A percentile compares a stretch with the other conserved stretches of the same genome.
Conservation (phyloP, 2,797 vertebrate genomes). For the Novumbra hubbsi region DNA sequence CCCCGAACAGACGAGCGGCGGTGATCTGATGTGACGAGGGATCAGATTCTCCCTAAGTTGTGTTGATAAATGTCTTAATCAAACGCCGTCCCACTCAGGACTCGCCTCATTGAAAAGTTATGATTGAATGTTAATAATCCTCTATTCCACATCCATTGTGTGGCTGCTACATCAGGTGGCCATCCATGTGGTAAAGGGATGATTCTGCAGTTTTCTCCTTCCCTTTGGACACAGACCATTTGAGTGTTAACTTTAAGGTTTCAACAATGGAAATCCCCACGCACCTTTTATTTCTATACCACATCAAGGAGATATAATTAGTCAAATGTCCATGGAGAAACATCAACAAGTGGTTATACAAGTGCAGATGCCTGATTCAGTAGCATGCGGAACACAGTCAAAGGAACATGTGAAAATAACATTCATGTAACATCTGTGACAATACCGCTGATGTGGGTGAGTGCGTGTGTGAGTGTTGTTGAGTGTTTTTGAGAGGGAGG, state of each 20-base stretch:
- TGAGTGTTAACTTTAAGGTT: constrained; percentile 75
- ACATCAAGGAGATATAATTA: constrained; percentile 61
- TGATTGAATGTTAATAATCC: constrained; percentile 82
- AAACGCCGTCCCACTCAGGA: constrained; percentile 76
- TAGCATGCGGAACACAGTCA: neutral
- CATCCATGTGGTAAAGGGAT: constrained; percentile 78
- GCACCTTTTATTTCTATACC: constrained; percentile 74
- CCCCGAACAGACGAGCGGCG: constrained; percentile 52
- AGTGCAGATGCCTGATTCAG: neutral
- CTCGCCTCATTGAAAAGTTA: constrained; percentile 80
- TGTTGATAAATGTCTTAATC: constrained; percentile 79
- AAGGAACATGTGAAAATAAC: neutral
- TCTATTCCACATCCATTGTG: constrained; percentile 74
- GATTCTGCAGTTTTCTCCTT: constrained; percentile 79
- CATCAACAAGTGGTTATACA: constrained; percentile 45
- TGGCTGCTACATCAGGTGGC: constrained; percentile 71
- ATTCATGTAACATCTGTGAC: neutral
- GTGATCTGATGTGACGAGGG: constrained; percentile 54
- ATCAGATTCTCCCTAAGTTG: constrained; percentile 74
- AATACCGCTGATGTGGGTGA: too few relatives aligned
- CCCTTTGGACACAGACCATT: constrained; percentile 76
- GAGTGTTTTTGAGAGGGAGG: neutral
- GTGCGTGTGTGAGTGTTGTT: neutral
- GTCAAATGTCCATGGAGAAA: constrained; percentile 57
- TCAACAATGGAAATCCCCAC: constrained; percentile 75